Percentiles rank a stretch among this genome's conserved stretches.
Conservation (phyloP, 2,113 vertebrate species). For the Eulemur rufifrons region DNA sequence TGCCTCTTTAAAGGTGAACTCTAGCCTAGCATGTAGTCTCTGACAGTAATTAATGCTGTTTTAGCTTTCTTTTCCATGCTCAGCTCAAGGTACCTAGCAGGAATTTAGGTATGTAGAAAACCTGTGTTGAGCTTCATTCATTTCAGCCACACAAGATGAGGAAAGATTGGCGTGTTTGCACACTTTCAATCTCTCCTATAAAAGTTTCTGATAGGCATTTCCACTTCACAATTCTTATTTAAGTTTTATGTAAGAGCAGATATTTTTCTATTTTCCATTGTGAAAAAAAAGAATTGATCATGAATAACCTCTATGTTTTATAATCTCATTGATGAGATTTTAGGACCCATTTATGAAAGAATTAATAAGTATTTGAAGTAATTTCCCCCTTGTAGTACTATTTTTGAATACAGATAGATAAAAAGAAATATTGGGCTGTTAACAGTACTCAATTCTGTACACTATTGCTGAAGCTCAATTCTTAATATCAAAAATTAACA, state of each 20-base stretch:
- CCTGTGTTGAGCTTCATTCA: neutral
- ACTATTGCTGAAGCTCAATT: neutral
- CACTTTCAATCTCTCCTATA: neutral
- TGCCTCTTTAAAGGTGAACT: conserved; percentile 58
- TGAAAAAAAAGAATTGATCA: neutral
- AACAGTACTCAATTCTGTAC: neutral
- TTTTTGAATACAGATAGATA: neutral
- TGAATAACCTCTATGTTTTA: neutral
- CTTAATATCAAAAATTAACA: conserved; percentile 10
- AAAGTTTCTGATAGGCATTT: neutral
- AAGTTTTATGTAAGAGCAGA: neutral
- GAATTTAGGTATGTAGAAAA: neutral
- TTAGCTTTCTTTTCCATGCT: neutral
- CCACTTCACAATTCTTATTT: neutral
- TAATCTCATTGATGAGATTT: neutral
- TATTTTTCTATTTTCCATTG: neutral
- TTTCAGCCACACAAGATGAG: neutral
- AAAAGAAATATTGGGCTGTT: neutral
- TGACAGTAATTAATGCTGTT: conserved; percentile 37
- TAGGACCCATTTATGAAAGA: neutral
- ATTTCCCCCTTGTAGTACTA: neutral
- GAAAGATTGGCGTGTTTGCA: conserved; percentile 59
- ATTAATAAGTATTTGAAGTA: neutral
- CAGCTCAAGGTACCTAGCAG: neutral
- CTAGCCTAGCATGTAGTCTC: neutral